Evolutionary conservation across 1,140 invertebrate genomes (phyloP), one percentile per base, ranked within the genome.

Genomic region (Listronotus bonariensis): DNA sequence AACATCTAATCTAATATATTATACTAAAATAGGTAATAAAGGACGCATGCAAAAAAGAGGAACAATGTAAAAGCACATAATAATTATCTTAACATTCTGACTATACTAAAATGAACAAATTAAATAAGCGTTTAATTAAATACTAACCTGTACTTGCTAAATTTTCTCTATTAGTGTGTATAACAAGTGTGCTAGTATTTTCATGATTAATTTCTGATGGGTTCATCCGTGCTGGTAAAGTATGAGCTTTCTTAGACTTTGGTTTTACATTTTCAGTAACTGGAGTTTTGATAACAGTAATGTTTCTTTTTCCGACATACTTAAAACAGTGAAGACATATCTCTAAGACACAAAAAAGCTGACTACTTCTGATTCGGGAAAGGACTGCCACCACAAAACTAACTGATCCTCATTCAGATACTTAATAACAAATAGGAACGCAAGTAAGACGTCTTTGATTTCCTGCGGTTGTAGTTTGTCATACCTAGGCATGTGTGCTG

Each of bases 351-450:
- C 87, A 86, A 95, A 93, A 78, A 95, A 93, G 46, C 87, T 86
- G 12, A 91, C 80, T 32, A 92, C 84, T 68, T 93, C 90, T 61
- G 82, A 81, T 63, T 90, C 87, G 4, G 85, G 86, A 69, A 89
- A 92, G 52, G 92, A 91, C 70, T 89, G 89, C 91, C 94, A 96
- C 92, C 93, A 96, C 8, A 88, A 87, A 14, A 95, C 85, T n/a
- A 96, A 82, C 70, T 92, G 88, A 68, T 94, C 91, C 76, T 95
- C 92, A 31, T 90, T 89, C 48, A 96, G 77, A 80, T 96, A 90
- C 78, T 95, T 96, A 20, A 97, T 82, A 45, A 97, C 88, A 80
- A 95, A 96, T 14, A 98, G 80, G 77, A 96, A 95, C 76, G 92
- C 93, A 1, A 97, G 78, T 12, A 98, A 82, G 14, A 98, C 82